phyloP scores from a whole-genome alignment of 2,797 vertebrate genomes.

The Echiichthys vipera region DNA sequence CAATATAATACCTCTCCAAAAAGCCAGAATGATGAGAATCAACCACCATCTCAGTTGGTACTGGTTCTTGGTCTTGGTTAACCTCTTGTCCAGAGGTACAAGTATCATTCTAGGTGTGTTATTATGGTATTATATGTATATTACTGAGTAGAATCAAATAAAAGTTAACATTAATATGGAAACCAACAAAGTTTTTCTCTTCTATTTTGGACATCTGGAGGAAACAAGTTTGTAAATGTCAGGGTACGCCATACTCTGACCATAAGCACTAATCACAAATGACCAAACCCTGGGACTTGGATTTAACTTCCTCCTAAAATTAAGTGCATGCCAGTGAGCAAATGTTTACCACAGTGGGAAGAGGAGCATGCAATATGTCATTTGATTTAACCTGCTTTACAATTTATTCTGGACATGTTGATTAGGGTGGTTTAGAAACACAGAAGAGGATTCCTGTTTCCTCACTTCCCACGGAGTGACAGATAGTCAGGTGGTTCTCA shows the following conservation, averaged over 20 bases:
- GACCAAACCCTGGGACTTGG: slow-evolving; percentile 52
- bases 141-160: slow-evolving; percentile 16
- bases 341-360: slow-evolving; percentile 38
- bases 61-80: background rate
- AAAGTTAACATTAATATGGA: slow-evolving; percentile 27
- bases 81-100: slow-evolving; percentile 7
- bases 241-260: slow-evolving; percentile 38
- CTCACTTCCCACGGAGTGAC: slow-evolving; percentile 46
- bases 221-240: slow-evolving; percentile 44
- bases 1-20: background rate
- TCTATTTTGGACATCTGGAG: slow-evolving; percentile 47
- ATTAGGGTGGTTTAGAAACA: slow-evolving; percentile 46
- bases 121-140: slow-evolving; percentile 24
- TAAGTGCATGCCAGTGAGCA: slow-evolving; percentile 34
- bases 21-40: background rate
- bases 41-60: background rate
- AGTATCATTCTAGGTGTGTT: slow-evolving; percentile 13
- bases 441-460: slow-evolving; percentile 26
- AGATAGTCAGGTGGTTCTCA: slow-evolving; percentile 64
- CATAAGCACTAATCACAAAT: slow-evolving; percentile 64
- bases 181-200: background rate
- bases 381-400: slow-evolving; percentile 40
- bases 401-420: slow-evolving; percentile 39
- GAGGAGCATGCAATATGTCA: slow-evolving; percentile 57
- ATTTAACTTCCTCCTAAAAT: slow-evolving; percentile 37